Conservation (phyloP, 2,113 vertebrate genomes). For the Hippopotamus amphibius region DNA sequence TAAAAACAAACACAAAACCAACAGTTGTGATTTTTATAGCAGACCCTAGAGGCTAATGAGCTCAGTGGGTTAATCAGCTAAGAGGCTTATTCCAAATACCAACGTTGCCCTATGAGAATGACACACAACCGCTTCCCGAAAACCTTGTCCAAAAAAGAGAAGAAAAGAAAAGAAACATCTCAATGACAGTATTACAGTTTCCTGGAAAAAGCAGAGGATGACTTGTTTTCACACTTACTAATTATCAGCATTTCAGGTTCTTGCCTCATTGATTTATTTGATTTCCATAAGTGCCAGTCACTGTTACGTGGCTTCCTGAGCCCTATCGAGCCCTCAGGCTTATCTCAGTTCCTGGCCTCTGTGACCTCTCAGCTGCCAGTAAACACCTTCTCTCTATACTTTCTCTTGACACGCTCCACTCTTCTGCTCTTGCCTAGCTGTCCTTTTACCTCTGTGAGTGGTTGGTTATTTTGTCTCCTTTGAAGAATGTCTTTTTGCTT, state of each 20-base stretch:
- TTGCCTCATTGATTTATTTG: conserved; percentile 40
- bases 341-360: background rate
- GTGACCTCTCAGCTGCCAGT: background rate
- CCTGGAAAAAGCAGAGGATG: conserved; percentile 22
- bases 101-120: background rate
- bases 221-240: conserved; percentile 29
- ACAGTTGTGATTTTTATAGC: conserved; percentile 74
- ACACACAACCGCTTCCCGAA: background rate
- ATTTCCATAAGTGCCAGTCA: background rate
- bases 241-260: conserved; percentile 17
- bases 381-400: background rate
- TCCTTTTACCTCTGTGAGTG: background rate
- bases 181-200: background rate
- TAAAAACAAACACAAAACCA: conserved; percentile 76
- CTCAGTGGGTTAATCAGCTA: conserved; percentile 52
- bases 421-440: background rate
- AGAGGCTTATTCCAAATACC: background rate
- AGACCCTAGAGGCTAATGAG: conserved; percentile 68
- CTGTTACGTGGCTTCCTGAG: background rate
- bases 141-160: background rate
- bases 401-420: background rate
- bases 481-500: conserved; percentile 41
- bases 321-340: background rate
- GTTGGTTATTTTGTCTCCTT: conserved; percentile 13
- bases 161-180: conserved; percentile 40